phyloP scores from a whole-genome alignment of 2,113 vertebrate genomes.

The Nerophis lumbriciformis region DNA sequence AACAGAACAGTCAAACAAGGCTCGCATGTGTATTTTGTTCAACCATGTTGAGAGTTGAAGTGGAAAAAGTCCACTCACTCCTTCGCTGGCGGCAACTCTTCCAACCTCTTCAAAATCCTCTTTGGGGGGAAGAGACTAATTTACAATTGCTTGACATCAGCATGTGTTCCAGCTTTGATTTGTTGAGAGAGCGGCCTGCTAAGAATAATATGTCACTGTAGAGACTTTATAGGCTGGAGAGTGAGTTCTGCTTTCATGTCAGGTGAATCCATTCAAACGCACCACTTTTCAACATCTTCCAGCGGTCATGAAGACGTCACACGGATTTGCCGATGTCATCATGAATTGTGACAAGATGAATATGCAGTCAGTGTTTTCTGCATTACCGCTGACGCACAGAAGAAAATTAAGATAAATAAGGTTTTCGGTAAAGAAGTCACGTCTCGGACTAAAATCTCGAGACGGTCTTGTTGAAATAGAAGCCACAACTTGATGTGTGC shows the following conservation, averaged over 20 bases:
- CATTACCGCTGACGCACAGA: background rate
- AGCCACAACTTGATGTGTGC: slow-evolving; percentile 9
- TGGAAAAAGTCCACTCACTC: background rate
- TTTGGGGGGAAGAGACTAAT: slow-evolving; percentile 30
- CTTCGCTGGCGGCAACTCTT: slow-evolving; percentile 4
- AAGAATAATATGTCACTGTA: slow-evolving; percentile 23
- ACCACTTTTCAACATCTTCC: slow-evolving; percentile 31
- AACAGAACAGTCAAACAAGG: no score
- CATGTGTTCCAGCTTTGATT: slow-evolving; percentile 29
- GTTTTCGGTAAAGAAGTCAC: slow-evolving; percentile 1
- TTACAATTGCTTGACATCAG: slow-evolving; percentile 31
- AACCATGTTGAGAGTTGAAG: background rate
- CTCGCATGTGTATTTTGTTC: no score
- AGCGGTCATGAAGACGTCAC: background rate
- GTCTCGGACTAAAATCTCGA: background rate
- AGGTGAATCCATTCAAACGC: slow-evolving; percentile 20
- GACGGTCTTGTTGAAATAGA: slow-evolving; percentile 7
- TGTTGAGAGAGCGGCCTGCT: slow-evolving; percentile 24
- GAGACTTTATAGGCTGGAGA: slow-evolving; percentile 16
- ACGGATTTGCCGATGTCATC: slow-evolving; percentile 1
- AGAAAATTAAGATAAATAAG: slow-evolving; percentile 12
- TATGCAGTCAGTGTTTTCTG: background rate
- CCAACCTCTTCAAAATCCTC: slow-evolving; percentile 23
- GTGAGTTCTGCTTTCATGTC: slow-evolving; percentile 25
- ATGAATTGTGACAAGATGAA: slow-evolving; percentile 16